phyloP scores from a whole-genome alignment of 2,797 vertebrate genomes.

The Sebastolobus altivelis region DNA sequence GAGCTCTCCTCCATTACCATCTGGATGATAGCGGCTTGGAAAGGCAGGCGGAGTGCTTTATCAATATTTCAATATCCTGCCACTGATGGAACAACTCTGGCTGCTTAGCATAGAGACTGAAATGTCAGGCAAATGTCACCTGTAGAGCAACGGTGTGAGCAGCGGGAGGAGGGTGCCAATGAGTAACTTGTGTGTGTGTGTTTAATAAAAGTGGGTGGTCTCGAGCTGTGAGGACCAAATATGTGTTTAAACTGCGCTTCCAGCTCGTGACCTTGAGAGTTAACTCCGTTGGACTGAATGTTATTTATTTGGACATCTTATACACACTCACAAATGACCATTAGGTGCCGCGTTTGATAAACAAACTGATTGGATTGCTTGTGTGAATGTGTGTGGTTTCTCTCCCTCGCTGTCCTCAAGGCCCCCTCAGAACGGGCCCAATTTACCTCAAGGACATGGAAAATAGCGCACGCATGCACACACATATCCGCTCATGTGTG shows the following conservation, averaged over 20 bases:
- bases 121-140: conserved; percentile 70
- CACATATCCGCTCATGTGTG: conserved; percentile 43
- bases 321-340: conserved; percentile 85
- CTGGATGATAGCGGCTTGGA: conserved; percentile 64
- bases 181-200: conserved; percentile 63
- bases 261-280: conserved; percentile 82
- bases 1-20: conserved; percentile 55
- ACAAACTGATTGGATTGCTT: conserved; percentile 88
- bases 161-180: conserved; percentile 53
- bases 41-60: conserved; percentile 22
- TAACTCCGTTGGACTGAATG: conserved; percentile 73
- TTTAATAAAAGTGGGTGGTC: conserved; percentile 87
- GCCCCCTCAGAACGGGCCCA: conserved; percentile 62
- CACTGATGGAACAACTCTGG: conserved; percentile 38
- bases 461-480: conserved; percentile 52
- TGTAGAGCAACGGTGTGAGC: conserved; percentile 48
- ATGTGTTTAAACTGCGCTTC: conserved; percentile 83
- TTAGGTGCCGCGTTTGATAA: conserved; percentile 88
- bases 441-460: conserved; percentile 80
- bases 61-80: conserved; percentile 56
- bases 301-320: conserved; percentile 86
- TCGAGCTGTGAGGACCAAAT: conserved; percentile 75
- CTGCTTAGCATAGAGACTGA: conserved; percentile 52
- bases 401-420: conserved; percentile 76
- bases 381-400: conserved; percentile 82